Evolutionary conservation across 2,113 vertebrate species (phyloP).

Genomic region (Petromus typicus): DNA sequence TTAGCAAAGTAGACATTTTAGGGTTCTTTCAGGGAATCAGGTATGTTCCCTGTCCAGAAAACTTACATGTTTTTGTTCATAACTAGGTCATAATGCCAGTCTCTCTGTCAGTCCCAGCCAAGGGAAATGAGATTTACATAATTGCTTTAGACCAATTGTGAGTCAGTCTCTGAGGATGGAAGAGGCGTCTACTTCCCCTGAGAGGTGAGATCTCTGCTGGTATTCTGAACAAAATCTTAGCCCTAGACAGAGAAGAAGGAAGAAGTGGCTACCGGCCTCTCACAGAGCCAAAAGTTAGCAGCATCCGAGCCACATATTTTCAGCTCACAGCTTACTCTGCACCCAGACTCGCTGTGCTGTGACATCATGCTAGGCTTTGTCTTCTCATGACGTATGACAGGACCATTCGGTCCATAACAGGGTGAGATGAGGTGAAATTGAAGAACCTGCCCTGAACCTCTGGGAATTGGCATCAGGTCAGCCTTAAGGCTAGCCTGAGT

Average conservation of each 20-base stretch:
- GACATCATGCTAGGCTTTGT: background rate
- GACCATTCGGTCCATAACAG: background rate
- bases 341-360: background rate
- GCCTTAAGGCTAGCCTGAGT: background rate
- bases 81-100: background rate
- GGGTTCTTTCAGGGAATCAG: conserved; percentile 10
- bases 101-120: background rate
- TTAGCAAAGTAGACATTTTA: conserved; percentile 21
- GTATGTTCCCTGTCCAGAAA: conserved; percentile 1
- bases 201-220: background rate
- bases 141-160: conserved; percentile 13
- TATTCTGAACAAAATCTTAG: conserved; percentile 2
- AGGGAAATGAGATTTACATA: background rate
- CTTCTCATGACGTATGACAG: background rate
- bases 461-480: background rate
- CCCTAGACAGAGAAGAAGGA: background rate
- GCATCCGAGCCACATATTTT: conserved; percentile 12
- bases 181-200: background rate
- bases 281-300: background rate
- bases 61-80: background rate
- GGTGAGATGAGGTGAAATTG: background rate
- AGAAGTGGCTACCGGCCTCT: conserved; percentile 23
- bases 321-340: background rate
- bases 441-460: background rate
- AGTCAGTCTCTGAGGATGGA: background rate